Evolutionary conservation across 1,140 invertebrate genomes (phyloP).

Genomic region (Drosophila punjabiensis): DNA sequence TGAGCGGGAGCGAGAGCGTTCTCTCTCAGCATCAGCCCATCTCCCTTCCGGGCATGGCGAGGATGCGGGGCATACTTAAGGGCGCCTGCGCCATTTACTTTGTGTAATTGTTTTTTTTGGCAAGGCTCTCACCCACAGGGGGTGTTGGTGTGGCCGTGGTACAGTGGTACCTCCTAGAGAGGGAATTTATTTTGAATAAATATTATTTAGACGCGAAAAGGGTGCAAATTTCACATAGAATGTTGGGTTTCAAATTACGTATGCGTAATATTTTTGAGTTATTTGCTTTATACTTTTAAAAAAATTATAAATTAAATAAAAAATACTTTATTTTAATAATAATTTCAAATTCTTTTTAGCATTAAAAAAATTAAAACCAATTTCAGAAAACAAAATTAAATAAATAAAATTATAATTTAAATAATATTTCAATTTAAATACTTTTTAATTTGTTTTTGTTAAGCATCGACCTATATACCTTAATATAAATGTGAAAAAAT

Average conservation of each 20-base stretch:
- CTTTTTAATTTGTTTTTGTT: too few species aligned
- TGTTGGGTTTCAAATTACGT: neutral
- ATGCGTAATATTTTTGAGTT: neutral
- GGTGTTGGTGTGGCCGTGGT: conserved; percentile 1
- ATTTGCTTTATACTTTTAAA: neutral
- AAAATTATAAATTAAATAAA: too few species aligned
- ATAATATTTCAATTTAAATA: too few species aligned
- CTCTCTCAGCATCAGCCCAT: neutral
- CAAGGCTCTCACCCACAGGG: conserved; percentile 22
- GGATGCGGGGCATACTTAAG: conserved; percentile 42
- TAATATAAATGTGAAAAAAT: too few species aligned
- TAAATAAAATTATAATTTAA: too few species aligned
- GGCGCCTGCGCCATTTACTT: conserved; percentile 60
- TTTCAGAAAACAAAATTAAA: too few species aligned
- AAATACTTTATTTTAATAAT: too few species aligned
- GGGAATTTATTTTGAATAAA: too few species aligned
- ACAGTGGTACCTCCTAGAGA: neutral
- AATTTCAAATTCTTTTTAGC: too few species aligned
- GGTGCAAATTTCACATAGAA: too few species aligned
- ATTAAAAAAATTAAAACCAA: too few species aligned
- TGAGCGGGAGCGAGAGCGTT: neutral
- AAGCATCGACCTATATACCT: too few species aligned
- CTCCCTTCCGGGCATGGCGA: conserved; percentile 17
- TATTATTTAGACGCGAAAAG: neutral
- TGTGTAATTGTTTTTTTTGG: conserved; percentile 46